Evolutionary conservation across 1,140 invertebrate species (phyloP).

Genomic region (Mizuhopecten yessoensis): DNA sequence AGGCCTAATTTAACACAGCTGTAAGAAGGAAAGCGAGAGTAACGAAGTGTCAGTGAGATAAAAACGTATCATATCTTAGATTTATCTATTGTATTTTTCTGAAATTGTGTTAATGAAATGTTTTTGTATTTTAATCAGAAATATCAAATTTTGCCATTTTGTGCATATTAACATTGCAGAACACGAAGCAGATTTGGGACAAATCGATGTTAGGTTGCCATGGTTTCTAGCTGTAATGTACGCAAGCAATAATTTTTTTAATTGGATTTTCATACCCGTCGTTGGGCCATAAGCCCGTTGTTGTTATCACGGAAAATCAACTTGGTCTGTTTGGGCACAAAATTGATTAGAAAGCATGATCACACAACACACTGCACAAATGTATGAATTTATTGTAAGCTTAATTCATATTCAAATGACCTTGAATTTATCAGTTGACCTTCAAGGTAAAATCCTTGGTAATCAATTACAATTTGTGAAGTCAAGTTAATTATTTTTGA

Average conservation of each 20-base stretch:
- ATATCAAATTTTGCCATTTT: neutral
- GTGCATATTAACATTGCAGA: neutral
- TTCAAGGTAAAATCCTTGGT: neutral
- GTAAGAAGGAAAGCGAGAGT: no score
- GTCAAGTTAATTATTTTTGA: neutral
- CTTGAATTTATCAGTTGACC: neutral
- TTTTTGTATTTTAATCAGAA: neutral
- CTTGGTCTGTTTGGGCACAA: slow-evolving; percentile 36
- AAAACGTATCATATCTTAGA: no score
- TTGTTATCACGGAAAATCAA: slow-evolving; percentile 4
- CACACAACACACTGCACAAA: neutral
- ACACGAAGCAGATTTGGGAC: neutral
- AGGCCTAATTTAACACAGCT: no score
- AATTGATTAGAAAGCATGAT: neutral
- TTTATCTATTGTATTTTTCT: neutral
- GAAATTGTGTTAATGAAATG: neutral
- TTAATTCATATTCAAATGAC: neutral
- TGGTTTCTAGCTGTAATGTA: slow-evolving; percentile 9
- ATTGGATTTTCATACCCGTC: neutral
- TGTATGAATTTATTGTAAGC: neutral
- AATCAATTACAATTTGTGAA: neutral
- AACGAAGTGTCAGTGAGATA: no score
- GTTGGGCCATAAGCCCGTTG: neutral
- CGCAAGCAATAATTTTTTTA: neutral
- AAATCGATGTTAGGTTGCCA: slow-evolving; percentile 16